Evolutionary conservation across 2,888 invertebrate species (phyloP).

Genomic region (Acanthosoma haemorrhoidale): DNA sequence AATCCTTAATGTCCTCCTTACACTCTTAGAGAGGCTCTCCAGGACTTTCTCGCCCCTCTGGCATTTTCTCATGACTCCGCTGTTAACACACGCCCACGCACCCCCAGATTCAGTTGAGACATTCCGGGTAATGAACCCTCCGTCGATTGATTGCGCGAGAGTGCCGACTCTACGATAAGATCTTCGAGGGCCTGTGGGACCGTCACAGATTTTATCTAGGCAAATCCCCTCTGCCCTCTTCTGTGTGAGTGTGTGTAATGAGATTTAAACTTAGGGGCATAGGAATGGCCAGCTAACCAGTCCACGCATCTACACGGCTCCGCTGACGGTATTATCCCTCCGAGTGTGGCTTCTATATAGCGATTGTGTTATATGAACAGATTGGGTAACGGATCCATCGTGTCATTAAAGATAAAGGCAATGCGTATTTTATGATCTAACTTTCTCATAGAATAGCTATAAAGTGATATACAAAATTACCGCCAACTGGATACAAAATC

Average conservation of each 20-base stretch:
- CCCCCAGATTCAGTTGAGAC: too few species aligned
- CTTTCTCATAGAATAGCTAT: too few species aligned
- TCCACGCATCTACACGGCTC: too few species aligned
- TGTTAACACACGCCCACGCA: constrained; percentile 6
- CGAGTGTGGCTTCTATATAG: too few species aligned
- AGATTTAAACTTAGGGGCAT: constrained; percentile 11
- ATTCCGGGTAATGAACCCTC: constrained; percentile 5
- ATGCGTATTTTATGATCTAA: too few species aligned
- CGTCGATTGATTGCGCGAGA: constrained; percentile 4
- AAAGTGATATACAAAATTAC: too few species aligned
- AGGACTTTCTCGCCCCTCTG: not conserved
- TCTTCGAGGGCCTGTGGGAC: not conserved
- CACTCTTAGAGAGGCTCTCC: not conserved
- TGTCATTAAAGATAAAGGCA: too few species aligned
- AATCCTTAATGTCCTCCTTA: not conserved
- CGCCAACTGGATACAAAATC: too few species aligned
- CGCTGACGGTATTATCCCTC: constrained; percentile 3
- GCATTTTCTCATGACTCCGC: constrained; percentile 7
- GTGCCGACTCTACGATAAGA: constrained; percentile 2
- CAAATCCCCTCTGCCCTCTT: constrained; percentile 13
- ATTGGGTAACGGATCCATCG: too few species aligned
- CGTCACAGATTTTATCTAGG: constrained; percentile 19
- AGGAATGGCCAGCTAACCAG: not conserved
- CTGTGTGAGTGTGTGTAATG: too few species aligned
- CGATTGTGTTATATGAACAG: too few species aligned